These are phyloP conservation scores for Microtus ochrogaster DNA, from an alignment of 2,113 vertebrate genomes.

Conservation along the genomic window DNA sequence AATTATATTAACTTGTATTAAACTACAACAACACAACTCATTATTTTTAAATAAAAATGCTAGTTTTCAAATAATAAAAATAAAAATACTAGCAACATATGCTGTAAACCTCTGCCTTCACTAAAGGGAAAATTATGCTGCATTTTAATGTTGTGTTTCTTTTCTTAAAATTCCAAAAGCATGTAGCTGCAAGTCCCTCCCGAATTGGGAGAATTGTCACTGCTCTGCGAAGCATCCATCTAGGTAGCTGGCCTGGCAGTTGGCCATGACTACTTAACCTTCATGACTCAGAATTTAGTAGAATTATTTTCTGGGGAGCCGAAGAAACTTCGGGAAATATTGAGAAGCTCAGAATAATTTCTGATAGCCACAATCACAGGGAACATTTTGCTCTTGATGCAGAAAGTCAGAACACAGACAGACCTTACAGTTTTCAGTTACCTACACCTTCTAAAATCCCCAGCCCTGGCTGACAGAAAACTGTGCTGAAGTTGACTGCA, in stretches of 20 bases:
- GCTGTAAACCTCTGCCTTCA: not conserved
- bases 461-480: conserved; percentile 44
- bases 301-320: not conserved
- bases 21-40: not conserved
- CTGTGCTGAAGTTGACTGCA: not conserved
- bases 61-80: conserved; percentile 53
- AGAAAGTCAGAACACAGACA: not conserved
- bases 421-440: not conserved
- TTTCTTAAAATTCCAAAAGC: not conserved
- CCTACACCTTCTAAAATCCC: conserved; percentile 47
- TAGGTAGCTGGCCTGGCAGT: not conserved
- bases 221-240: not conserved
- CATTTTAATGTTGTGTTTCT: not conserved
- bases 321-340: not conserved
- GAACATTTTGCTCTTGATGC: not conserved
- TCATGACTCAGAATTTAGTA: not conserved
- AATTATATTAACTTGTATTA: conserved; percentile 28
- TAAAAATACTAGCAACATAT: not conserved
- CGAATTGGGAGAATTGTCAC: not conserved
- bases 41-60: conserved; percentile 51
- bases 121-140: not conserved
- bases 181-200: not conserved
- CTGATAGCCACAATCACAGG: conserved; percentile 18
- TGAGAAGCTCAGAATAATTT: not conserved
- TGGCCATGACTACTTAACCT: not conserved